Percentiles rank a stretch among this genome's conserved stretches.
phyloP scores from a whole-genome alignment of 2,113 vertebrate genomes.

The Vimba vimba region DNA sequence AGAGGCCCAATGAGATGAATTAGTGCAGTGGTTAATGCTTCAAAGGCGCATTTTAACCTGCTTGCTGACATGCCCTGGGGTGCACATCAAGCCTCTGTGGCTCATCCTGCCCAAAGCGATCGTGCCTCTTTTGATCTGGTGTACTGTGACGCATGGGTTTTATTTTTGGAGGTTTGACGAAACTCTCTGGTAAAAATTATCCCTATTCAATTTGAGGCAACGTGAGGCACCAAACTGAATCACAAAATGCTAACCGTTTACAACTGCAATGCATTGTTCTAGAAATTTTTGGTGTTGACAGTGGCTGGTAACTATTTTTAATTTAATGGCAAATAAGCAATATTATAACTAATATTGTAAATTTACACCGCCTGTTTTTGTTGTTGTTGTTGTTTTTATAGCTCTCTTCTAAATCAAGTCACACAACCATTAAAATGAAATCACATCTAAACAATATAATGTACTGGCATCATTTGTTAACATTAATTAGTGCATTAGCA shows the following conservation, averaged over 20 bases:
- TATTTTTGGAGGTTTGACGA: not conserved
- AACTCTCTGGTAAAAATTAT: not conserved
- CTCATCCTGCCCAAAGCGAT: not conserved
- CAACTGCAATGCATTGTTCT: not conserved
- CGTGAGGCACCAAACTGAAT: not conserved
- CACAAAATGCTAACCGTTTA: not conserved
- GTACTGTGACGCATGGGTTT: not conserved
- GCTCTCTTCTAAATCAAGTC: not conserved
- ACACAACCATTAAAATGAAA: too few species aligned
- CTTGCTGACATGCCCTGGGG: not conserved
- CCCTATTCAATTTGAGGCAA: not conserved
- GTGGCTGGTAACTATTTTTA: not conserved
- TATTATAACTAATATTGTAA: not conserved
- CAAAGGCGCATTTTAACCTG: slow-evolving; percentile 30
- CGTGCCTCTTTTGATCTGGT: slow-evolving; percentile 8
- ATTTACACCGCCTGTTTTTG: not conserved
- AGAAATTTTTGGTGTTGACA: not conserved
- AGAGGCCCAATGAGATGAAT: slow-evolving; percentile 23
- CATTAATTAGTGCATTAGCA: too few species aligned
- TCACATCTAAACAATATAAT: too few species aligned
- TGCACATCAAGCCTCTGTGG: not conserved
- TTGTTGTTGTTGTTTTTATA: not conserved
- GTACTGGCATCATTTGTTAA: too few species aligned
- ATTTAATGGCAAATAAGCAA: not conserved
- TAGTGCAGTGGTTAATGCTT: not conserved